Base-by-base conservation (phyloP, 2,888 invertebrate genomes). In the Desoria tigrina region DNA sequence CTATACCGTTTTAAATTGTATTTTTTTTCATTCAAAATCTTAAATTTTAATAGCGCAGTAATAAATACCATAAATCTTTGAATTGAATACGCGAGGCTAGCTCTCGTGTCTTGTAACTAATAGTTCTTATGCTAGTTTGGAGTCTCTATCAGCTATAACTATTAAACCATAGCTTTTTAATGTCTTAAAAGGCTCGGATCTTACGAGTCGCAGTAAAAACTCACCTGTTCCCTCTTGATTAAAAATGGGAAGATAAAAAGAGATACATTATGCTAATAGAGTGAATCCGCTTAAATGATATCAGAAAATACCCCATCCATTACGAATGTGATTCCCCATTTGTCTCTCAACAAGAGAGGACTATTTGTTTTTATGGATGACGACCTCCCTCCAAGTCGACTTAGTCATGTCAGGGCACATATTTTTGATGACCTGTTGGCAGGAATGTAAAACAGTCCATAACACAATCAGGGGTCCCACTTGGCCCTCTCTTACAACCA, bases 361-460 rank as follows among this genome's bases (percentile, higher is more conserved):
- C 58, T 65, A 65, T 68, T 68, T 68, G 68, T 68, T 65, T 55
- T 65, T 65, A 65, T 65, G 65, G 59, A 66, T 63, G 65, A 53
- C 42, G 66, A 63, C 69, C 69, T 63, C 69, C 66, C 61, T 65
- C 60, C 50, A 65, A 54, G 63, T 39, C 53, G 45, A 55, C 27
- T 32, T 55, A 18, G 37, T 16, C 18, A 18, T 32, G 59, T 59
- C 61, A 21, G 53, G 54, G 26, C 50, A 60, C 49, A 63, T 65
- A 39, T 69, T 69, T 66, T 66, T 61, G 65, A 65, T 62, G 60
- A 61, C 65, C 67, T 65, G 68, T 71, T 70, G 67, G 62, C 65
- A 68, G 61, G 64, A 71, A 71, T 71, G 71, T 70, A 67, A 71
- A 71, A 68, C 59, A 65, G 68, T 55, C 70, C 67, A 70, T 70